Evolutionary conservation across 2,113 vertebrate genomes (phyloP).

Genomic region (Alligator mississippiensis): DNA sequence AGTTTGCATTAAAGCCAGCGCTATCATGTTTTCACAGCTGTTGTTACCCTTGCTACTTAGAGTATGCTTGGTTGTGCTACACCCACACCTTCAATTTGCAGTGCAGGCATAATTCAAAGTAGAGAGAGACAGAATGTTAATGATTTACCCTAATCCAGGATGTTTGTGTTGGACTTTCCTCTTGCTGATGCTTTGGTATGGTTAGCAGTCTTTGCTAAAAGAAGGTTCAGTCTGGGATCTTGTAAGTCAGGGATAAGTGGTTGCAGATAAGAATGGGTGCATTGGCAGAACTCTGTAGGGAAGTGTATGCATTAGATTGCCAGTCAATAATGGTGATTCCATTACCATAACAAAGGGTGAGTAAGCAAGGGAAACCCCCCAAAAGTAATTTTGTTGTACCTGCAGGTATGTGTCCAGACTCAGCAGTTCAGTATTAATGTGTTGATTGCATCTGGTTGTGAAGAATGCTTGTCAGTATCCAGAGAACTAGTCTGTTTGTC

Average conservation of each 20-base stretch:
- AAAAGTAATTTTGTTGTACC: neutral
- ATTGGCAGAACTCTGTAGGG: neutral
- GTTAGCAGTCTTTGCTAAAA: neutral
- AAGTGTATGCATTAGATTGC: neutral
- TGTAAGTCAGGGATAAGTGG: neutral
- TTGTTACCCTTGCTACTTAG: neutral
- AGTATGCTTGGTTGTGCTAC: neutral
- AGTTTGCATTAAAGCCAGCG: neutral
- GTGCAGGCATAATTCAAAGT: too few species aligned
- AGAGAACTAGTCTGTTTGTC: neutral
- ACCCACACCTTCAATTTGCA: neutral
- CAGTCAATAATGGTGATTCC: neutral
- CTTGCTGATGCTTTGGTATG: neutral
- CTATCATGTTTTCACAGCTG: neutral
- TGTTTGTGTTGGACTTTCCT: neutral
- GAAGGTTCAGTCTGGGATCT: neutral
- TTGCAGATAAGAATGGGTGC: neutral
- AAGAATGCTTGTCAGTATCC: neutral
- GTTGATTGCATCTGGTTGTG: neutral
- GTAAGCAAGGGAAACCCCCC: neutral
- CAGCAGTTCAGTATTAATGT: neutral
- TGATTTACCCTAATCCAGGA: neutral
- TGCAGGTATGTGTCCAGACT: neutral
- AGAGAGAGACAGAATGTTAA: neutral
- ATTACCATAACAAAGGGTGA: neutral